phyloP scores from a whole-genome alignment of 2,113 vertebrate genomes.

The Ivindomyrus marchei region DNA sequence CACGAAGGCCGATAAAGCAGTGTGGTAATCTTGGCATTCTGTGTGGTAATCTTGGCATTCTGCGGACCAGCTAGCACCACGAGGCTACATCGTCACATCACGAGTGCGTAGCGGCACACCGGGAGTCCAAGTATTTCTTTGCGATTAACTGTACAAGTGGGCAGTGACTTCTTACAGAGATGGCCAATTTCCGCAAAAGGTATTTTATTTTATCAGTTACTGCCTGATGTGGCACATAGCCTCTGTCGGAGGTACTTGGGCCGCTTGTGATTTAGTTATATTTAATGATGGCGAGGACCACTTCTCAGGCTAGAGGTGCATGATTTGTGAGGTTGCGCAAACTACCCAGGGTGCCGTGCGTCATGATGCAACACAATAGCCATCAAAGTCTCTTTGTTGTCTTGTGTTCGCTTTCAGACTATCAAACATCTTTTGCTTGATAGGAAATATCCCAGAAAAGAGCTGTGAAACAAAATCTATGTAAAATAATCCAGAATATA shows the following conservation, averaged over 20 bases:
- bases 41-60: slow-evolving; percentile 23
- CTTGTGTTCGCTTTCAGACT: background rate
- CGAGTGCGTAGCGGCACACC: background rate
- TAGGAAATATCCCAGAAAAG: background rate
- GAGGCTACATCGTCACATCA: background rate
- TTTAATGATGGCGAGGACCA: background rate
- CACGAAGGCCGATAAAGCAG: slow-evolving; percentile 15
- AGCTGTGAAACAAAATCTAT: background rate
- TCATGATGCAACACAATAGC: background rate
- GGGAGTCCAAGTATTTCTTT: background rate
- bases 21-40: slow-evolving; percentile 19
- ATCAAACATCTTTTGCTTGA: background rate
- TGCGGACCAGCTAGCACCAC: background rate
- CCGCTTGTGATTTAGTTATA: background rate
- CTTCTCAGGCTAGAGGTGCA: background rate
- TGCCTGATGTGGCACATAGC: background rate
- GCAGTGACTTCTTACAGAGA: background rate
- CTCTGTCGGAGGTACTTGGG: background rate
- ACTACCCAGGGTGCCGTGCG: background rate
- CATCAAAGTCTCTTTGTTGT: background rate
- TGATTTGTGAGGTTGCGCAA: background rate
- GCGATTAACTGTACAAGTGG: slow-evolving; percentile 12
- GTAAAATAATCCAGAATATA: background rate
- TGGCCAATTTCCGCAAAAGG: background rate
- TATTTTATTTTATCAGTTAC: slow-evolving; percentile 5